phyloP scores from a whole-genome alignment of 1,140 invertebrate species.

The Tribolium castaneum region DNA sequence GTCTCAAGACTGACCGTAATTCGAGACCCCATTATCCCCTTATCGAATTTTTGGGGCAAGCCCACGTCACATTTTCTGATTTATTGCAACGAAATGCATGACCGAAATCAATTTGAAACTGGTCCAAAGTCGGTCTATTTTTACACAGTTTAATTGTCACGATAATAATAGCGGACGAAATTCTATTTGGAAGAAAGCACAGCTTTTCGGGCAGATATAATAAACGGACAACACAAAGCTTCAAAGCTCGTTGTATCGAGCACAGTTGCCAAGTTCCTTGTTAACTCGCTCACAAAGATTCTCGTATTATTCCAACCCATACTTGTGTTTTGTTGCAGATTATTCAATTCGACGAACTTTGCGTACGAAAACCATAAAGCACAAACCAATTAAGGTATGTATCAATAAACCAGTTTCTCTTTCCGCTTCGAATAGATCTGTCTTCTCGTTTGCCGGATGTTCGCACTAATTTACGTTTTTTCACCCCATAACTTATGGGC shows the following conservation, averaged over 20 bases:
- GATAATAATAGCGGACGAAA: neutral
- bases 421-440: too few species aligned
- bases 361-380: neutral
- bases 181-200: neutral
- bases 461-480: too few species aligned
- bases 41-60: neutral
- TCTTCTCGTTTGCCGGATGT: too few species aligned
- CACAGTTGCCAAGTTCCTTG: neutral
- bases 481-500: too few species aligned
- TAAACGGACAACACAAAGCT: conserved; percentile 11
- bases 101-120: neutral
- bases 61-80: neutral
- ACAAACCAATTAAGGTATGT: conserved; percentile 25
- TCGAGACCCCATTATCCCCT: neutral
- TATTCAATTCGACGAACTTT: neutral
- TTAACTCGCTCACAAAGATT: neutral
- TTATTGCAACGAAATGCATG: neutral
- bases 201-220: conserved; percentile 4
- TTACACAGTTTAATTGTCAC: neutral
- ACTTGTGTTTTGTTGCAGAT: conserved; percentile 15
- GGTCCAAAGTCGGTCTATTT: neutral
- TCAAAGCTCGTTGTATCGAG: conserved; percentile 5
- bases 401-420: neutral
- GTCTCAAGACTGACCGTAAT: neutral
- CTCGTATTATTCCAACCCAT: neutral